Conservation (phyloP, 1,140 invertebrate species). For the Cyphomyrmex costatus region DNA sequence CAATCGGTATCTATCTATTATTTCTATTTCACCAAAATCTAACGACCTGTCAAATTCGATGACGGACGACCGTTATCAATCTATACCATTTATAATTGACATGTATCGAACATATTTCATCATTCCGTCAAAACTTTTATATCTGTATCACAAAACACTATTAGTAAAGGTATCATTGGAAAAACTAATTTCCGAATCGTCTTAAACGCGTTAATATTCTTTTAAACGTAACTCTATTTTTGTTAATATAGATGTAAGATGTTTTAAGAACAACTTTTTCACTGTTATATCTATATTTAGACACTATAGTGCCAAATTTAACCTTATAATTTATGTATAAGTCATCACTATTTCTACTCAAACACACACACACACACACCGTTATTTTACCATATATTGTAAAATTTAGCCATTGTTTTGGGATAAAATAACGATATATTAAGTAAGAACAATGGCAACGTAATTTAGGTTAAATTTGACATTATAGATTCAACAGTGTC, state of each 20-base stretch:
- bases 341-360: too few species aligned
- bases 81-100: background rate
- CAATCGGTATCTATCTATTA: conserved; percentile 82
- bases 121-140: background rate
- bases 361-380: too few species aligned
- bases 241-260: background rate
- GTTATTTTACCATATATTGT: too few species aligned
- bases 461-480: too few species aligned
- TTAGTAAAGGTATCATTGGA: background rate
- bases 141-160: background rate
- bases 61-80: background rate
- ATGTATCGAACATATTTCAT: background rate
- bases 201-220: background rate
- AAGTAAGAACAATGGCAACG: too few species aligned
- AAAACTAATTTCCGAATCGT: background rate
- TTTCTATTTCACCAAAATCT: conserved; percentile 30
- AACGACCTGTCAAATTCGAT: background rate
- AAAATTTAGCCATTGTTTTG: too few species aligned
- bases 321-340: too few species aligned
- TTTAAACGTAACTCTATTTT: background rate
- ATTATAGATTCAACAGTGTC: too few species aligned
- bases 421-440: too few species aligned
- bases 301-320: too few species aligned
- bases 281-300: too few species aligned
- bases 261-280: background rate